A percentile compares a stretch with the other conserved stretches of the same genome.
Evolutionary conservation across 30 jellyfish, hydroid and myxozoan species (phyloP).

Genomic region (Haliclystus octoradiatus): DNA sequence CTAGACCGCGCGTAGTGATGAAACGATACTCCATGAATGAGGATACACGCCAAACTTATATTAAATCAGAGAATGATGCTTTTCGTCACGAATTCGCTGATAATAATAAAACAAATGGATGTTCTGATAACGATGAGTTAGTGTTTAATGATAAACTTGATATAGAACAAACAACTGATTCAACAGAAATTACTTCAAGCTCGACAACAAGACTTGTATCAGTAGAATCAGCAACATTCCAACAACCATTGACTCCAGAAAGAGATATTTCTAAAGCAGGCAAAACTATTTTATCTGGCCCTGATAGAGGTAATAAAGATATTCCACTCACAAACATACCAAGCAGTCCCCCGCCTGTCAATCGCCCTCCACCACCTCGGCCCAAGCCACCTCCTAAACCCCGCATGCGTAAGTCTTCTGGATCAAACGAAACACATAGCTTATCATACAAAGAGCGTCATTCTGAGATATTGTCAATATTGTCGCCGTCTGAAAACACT

Average conservation of each 20-base stretch:
- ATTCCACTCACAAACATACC: background rate
- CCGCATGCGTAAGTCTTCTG: background rate
- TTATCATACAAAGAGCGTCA: background rate
- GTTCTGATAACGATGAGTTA: background rate
- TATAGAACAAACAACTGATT: background rate
- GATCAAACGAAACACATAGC: background rate
- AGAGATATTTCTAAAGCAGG: background rate
- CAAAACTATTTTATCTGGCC: background rate
- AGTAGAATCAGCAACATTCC: background rate
- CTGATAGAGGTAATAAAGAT: background rate
- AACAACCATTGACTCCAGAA: too few relatives aligned
- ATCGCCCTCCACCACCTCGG: background rate
- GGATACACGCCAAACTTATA: background rate
- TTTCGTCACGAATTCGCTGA: background rate
- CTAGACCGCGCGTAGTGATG: background rate
- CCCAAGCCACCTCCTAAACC: conserved; percentile 1
- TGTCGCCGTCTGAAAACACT: background rate
- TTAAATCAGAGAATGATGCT: background rate
- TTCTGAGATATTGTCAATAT: background rate
- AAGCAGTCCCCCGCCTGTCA: background rate
- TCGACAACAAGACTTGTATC: background rate
- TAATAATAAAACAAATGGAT: too few relatives aligned
- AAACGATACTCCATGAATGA: background rate
- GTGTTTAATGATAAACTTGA: background rate
- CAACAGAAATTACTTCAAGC: background rate